phyloP scores from a whole-genome alignment of 2,888 invertebrate genomes.

The Sympetrum striolatum region DNA sequence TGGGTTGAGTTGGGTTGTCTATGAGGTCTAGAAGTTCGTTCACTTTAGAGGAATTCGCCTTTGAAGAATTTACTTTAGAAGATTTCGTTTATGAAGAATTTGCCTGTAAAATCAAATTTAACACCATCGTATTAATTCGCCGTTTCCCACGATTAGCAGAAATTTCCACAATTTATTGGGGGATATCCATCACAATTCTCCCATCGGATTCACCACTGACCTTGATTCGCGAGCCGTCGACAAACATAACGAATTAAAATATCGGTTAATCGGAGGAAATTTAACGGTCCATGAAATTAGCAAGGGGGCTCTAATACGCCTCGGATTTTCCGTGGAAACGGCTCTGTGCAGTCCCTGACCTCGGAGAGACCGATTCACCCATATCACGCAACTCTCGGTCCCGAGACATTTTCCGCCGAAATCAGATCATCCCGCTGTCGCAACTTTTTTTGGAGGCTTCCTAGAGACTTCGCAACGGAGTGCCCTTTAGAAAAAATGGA shows the following conservation, averaged over 20 bases:
- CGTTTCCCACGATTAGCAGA: no score
- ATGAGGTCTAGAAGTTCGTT: no score
- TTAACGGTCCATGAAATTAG: neutral
- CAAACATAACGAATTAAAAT: neutral
- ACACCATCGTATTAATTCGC: no score
- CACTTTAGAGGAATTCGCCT: no score
- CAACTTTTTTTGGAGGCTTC: neutral
- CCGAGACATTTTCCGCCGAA: neutral
- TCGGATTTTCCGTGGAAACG: neutral
- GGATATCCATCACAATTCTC: no score
- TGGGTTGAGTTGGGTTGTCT: no score
- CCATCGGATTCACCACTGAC: no score
- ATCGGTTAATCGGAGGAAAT: neutral
- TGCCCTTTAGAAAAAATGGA: neutral
- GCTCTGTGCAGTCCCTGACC: neutral
- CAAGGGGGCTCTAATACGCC: neutral
- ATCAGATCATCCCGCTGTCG: neutral
- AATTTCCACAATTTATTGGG: no score
- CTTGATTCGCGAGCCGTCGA: neutral
- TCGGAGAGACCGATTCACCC: neutral
- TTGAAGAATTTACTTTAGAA: no score
- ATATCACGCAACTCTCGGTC: neutral
- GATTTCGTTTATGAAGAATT: no score
- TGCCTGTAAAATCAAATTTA: no score
- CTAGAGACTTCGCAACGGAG: neutral